Percentiles rank a stretch among this genome's conserved stretches.
Conservation (phyloP, 2,113 vertebrate genomes). For the Steatornis caripensis region DNA sequence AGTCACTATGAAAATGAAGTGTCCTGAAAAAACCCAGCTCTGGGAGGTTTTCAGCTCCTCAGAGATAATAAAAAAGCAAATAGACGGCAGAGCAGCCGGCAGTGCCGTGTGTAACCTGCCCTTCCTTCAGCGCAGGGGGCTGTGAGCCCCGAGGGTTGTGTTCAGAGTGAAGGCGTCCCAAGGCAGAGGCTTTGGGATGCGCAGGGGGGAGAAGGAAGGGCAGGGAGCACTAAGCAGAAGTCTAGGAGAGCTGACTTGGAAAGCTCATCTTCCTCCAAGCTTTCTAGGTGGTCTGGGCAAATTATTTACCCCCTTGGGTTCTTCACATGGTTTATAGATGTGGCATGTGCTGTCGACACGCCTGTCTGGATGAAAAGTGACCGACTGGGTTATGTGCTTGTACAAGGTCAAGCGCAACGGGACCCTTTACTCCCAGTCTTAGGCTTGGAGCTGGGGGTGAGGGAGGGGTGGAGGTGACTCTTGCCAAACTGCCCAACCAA, state of each 20-base stretch:
- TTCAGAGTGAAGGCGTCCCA: neutral
- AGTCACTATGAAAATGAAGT: neutral
- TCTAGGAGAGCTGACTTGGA: neutral
- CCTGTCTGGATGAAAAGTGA: neutral
- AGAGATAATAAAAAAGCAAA: neutral
- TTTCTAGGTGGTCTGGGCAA: neutral
- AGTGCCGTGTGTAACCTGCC: neutral
- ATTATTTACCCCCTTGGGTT: neutral
- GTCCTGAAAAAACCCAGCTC: neutral
- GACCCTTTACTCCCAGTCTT: neutral
- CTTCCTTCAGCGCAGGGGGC: neutral
- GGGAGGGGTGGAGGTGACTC: neutral
- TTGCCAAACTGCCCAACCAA: neutral
- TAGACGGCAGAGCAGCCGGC: neutral
- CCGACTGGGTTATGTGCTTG: neutral
- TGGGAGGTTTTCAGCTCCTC: neutral
- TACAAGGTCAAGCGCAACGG: no score
- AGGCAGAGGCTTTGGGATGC: neutral
- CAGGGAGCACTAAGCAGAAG: neutral
- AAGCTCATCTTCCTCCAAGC: neutral
- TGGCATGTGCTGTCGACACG: neutral
- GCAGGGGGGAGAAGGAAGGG: no score
- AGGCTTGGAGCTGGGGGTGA: neutral
- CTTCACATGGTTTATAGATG: neutral
- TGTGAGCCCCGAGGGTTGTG: neutral